Percentiles rank a stretch among this genome's conserved stretches.
Conservation (phyloP, 2,888 invertebrate species). For the Hypsopygia costalis region DNA sequence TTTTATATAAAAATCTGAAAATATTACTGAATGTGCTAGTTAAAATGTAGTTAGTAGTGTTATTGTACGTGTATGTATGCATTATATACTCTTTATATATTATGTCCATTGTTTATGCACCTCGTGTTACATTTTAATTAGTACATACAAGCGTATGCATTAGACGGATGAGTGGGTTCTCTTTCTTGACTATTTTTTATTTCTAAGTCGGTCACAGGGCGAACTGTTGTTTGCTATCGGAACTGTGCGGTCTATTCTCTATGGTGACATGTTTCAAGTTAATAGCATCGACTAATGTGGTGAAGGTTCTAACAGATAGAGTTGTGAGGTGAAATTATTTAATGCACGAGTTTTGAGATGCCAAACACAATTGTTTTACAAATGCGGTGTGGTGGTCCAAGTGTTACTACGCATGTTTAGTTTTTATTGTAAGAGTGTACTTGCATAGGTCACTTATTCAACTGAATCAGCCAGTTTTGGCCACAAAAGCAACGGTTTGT, state of each 20-base stretch:
- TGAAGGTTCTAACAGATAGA: not conserved
- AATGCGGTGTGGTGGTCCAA: too few relatives aligned
- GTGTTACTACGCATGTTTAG: too few relatives aligned
- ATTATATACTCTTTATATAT: slow-evolving; percentile 36
- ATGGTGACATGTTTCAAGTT: slow-evolving; percentile 14
- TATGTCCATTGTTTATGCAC: slow-evolving; percentile 29
- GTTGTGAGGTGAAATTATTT: too few relatives aligned
- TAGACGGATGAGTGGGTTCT: slow-evolving; percentile 36
- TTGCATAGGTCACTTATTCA: too few relatives aligned
- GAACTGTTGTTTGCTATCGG: not conserved
- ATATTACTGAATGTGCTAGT: slow-evolving; percentile 72
- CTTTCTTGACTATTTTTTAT: slow-evolving; percentile 6
- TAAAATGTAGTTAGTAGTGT: slow-evolving; percentile 62
- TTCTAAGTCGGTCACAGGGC: slow-evolving; percentile 1
- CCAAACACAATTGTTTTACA: too few relatives aligned
- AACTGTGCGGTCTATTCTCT: slow-evolving; percentile 1
- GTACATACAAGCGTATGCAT: slow-evolving; percentile 41
- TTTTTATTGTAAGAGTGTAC: too few relatives aligned
- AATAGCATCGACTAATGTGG: not conserved
- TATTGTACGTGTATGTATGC: slow-evolving; percentile 36
- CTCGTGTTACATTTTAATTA: slow-evolving; percentile 63
- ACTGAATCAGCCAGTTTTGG: too few relatives aligned
- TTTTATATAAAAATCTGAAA: slow-evolving; percentile 53
- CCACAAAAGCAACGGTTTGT: too few relatives aligned
- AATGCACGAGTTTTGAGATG: too few relatives aligned